Evolutionary conservation across 2,888 invertebrate genomes (phyloP), one percentile per base, ranked within the genome.

Genomic region (Drosophila kokeensis): DNA sequence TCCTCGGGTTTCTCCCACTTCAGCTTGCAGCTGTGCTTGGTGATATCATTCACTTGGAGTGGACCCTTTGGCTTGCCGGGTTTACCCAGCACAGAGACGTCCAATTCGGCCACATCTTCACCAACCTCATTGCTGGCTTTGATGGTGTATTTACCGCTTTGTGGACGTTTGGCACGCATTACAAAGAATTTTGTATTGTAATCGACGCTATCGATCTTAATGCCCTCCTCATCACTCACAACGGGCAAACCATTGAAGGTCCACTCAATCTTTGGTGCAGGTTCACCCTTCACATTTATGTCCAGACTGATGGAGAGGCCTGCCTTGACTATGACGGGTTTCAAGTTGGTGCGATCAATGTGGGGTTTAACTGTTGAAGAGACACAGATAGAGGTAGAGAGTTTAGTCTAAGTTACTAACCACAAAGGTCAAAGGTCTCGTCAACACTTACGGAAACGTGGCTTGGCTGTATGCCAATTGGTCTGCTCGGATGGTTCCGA

Each of bases 1-100:
- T 99, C 99, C 82, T 98, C 97, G 0, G 98, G 98, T 91, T 98
- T 97, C 92, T 98, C 95, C 98, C 98, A 99, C 73, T 97, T 95
- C 7, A 99, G 94, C 75, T 97, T 97, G 93, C 98, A 98, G 36
- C 98, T 97, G 91, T 97, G 97, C 94, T 98, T 98, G 18, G 97
- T 97, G 30, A 99, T 95, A 92, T 98, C 97, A 5, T 96, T 95
- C 10, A 98, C 97, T 77, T 97, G 97, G 81, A 99, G 93, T 0
- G 99, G 99, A 59, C 98, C 99, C 90, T 96, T 95, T 0, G 97
- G 97, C 79, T 96, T 95, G 24, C 95, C 94, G 59, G 97, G 97
- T 88, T 96, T 97, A 63, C 96, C 96, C 79, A 98, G 95, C 45
- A 99, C 95, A 32, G 96, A 96, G 40, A 99, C 96, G 86, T 98